These are phyloP conservation scores for Sycophaga agraensis DNA, from an alignment of 1,140 invertebrate species.

Conservation along the genomic window DNA sequence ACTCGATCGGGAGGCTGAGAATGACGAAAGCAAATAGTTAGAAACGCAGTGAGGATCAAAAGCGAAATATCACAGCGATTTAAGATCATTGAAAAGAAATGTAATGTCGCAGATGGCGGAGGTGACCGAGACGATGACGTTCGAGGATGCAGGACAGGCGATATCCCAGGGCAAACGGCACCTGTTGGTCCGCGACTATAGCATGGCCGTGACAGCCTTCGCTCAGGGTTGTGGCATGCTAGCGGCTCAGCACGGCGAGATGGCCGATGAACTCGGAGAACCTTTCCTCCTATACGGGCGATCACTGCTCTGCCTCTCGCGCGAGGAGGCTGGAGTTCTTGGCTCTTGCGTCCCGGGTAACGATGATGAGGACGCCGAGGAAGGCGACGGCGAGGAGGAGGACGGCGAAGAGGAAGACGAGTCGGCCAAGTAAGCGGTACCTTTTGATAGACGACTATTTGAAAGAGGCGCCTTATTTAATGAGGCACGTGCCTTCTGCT, in stretches of 20 bases:
- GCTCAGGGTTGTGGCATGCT: slow-evolving; percentile 75
- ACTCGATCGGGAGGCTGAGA: too few relatives aligned
- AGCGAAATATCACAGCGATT: neutral
- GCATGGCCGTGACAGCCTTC: slow-evolving; percentile 72
- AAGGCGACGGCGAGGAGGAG: slow-evolving; percentile 59
- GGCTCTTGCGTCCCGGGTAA: slow-evolving; percentile 70
- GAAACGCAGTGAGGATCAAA: too few relatives aligned
- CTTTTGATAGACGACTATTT: too few relatives aligned
- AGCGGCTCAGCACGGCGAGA: slow-evolving; percentile 71
- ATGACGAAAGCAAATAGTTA: too few relatives aligned
- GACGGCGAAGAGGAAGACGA: slow-evolving; percentile 46
- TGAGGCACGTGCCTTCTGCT: too few relatives aligned
- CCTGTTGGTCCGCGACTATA: slow-evolving; percentile 77
- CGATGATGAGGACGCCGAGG: slow-evolving; percentile 58
- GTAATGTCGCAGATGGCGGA: slow-evolving; percentile 62
- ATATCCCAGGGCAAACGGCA: slow-evolving; percentile 75
- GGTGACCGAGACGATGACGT: slow-evolving; percentile 51
- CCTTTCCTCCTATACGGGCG: slow-evolving; percentile 80
- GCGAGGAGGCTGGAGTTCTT: slow-evolving; percentile 78
- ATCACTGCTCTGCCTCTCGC: slow-evolving; percentile 76
- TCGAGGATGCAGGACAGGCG: slow-evolving; percentile 58
- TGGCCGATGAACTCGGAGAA: slow-evolving; percentile 77
- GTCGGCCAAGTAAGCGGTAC: too few relatives aligned
- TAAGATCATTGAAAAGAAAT: too few relatives aligned
- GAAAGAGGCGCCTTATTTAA: too few relatives aligned